Evolutionary conservation across 2,888 invertebrate genomes (phyloP).

Genomic region (Psylliodes chrysocephalus): DNA sequence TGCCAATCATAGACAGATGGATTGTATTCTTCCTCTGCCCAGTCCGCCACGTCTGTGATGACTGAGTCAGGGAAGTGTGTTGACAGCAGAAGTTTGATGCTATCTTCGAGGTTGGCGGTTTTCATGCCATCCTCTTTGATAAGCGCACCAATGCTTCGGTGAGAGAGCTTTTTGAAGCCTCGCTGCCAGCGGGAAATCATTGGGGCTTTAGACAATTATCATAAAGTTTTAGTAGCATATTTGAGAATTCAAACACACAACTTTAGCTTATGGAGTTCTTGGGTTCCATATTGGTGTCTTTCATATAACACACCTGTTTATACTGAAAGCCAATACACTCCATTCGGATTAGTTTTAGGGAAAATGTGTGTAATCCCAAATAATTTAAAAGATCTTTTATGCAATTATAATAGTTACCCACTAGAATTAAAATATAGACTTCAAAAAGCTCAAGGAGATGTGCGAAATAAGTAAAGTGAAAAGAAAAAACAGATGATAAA

Average conservation of each 20-base stretch:
- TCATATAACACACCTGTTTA: slow-evolving; percentile 44
- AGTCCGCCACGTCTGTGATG: too few relatives aligned
- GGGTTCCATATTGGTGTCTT: slow-evolving; percentile 45
- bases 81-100: too few relatives aligned
- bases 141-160: too few relatives aligned
- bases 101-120: too few relatives aligned
- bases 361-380: slow-evolving; percentile 13
- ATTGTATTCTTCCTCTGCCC: too few relatives aligned
- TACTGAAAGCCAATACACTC: slow-evolving; percentile 43
- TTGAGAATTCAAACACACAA: slow-evolving; percentile 28
- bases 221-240: slow-evolving; percentile 33
- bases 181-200: too few relatives aligned
- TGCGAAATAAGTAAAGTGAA: neutral
- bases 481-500: neutral
- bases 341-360: slow-evolving; percentile 43
- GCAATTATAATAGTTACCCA: neutral
- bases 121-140: too few relatives aligned
- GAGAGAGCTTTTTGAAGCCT: too few relatives aligned
- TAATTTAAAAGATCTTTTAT: neutral
- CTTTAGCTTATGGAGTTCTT: slow-evolving; percentile 35
- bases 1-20: too few relatives aligned
- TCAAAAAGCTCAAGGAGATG: neutral
- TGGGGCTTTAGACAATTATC: slow-evolving; percentile 36
- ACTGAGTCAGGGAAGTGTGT: too few relatives aligned
- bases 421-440: neutral